Conservation (phyloP, 2,113 vertebrate species). For the Tursiops truncatus region DNA sequence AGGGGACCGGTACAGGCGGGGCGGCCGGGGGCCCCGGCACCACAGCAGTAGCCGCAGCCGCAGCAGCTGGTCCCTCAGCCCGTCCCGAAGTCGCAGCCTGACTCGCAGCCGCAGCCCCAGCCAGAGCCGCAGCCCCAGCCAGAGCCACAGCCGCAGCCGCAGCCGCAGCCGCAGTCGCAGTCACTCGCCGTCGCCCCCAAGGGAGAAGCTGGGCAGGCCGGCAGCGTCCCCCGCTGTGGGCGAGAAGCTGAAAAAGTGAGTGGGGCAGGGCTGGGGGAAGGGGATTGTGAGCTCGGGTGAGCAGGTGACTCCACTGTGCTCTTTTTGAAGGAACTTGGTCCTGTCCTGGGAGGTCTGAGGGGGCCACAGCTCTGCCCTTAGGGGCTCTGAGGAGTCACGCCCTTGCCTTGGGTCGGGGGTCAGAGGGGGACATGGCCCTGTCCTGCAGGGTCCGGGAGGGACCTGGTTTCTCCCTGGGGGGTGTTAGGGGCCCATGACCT, state of each 20-base stretch:
- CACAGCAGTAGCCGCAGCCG: slow-evolving; percentile 87
- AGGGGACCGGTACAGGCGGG: slow-evolving; percentile 84
- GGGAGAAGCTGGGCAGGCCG: slow-evolving; percentile 82
- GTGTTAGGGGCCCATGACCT: rapidly evolving
- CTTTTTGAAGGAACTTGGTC: neutral
- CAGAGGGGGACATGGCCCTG: rapidly evolving
- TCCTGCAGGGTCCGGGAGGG: neutral
- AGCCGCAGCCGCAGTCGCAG: slow-evolving; percentile 85
- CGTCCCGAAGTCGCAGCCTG: slow-evolving; percentile 82
- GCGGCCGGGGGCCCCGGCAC: slow-evolving; percentile 81
- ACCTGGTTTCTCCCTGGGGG: rapidly evolving
- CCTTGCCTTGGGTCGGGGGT: neutral
- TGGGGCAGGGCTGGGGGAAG: rapidly evolving
- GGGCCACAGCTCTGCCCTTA: neutral
- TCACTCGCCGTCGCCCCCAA: slow-evolving; percentile 85
- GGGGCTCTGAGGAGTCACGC: neutral
- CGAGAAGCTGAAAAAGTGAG: slow-evolving; percentile 98
- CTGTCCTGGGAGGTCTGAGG: neutral
- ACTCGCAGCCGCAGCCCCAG: slow-evolving; percentile 83
- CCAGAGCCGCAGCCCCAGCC: slow-evolving; percentile 71
- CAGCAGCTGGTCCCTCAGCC: slow-evolving; percentile 87
- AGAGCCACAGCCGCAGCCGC: slow-evolving; percentile 74
- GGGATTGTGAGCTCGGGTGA: rapidly evolving
- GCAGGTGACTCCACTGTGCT: no score
- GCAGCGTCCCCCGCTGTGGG: slow-evolving; percentile 82